Evolutionary conservation across 2,113 vertebrate species (phyloP), one percentile per base, ranked within the genome.

Genomic region (Myanophis thanlyinensis): DNA sequence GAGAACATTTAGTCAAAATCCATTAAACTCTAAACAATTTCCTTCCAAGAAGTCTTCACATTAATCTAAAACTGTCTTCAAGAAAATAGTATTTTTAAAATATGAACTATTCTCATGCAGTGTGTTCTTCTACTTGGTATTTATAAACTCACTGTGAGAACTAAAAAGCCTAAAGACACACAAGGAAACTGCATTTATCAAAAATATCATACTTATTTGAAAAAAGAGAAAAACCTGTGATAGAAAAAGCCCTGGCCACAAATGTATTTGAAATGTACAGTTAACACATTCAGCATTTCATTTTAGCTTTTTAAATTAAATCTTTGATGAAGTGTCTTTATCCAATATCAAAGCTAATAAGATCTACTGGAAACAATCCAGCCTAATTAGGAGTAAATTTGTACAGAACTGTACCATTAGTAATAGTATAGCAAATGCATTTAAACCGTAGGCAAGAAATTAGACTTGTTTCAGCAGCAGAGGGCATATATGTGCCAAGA

Each of bases 401-500:
- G 23, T 85, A 48, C 5, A 86, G 85, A 86, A 86, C 12, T 48
- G 46, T 48, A 85, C 44, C 12, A 86, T 48, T 87, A 48, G 23
- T 73, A 22, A 4, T 49, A 48, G 23, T n/a, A 1, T 35, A 22
- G 13, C 30, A 35, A 51, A 48, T 80, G 3, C 22, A 20, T 80
- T 48, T 23, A 40, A 84, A 9, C 4, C 27, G 20, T 35, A 23
- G 15, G 22, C 44, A 59, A 67, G 87, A 80, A 87, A 0, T 1
- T 3, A 85, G 91, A 47, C 90, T 93, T 85, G 93, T 90, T 89
- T 95, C 95, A 95, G 96, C 97, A 96, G 97, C 25, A 98, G 97
- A 96, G 96, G 97, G 97, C 97, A 94, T 59, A 52, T 93, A 94
- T 95, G 91, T 94, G 95, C 93, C 73, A 85, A 59, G 89, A 54